Percentiles rank a stretch among this genome's conserved stretches.
Conservation (phyloP, 2,113 vertebrate genomes). For the Macheiramphus alcinus region DNA sequence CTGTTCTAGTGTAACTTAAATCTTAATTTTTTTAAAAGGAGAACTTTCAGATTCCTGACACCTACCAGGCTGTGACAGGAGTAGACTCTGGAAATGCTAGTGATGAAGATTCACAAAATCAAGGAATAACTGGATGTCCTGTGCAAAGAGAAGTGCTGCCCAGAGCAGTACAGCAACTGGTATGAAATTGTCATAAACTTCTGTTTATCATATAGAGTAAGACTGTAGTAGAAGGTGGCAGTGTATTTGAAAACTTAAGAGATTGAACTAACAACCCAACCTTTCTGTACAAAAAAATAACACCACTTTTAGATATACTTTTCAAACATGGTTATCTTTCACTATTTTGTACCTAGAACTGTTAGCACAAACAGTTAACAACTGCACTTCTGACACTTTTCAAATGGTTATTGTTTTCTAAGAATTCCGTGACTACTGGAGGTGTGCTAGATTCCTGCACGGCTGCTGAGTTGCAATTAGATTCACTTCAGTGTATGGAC, state of each 20-base stretch:
- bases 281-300: not conserved
- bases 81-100: constrained; percentile 81
- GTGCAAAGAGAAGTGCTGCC: constrained; percentile 55
- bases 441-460: not conserved
- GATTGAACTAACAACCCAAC: not conserved
- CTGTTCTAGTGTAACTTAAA: not conserved
- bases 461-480: constrained; percentile 14
- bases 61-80: constrained; percentile 73
- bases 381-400: not conserved
- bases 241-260: not conserved
- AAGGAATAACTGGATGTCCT: constrained; percentile 52
- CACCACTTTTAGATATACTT: not conserved
- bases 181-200: constrained; percentile 21
- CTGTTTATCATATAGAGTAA: not conserved
- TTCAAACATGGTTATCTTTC: not conserved
- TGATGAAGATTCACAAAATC: constrained; percentile 77
- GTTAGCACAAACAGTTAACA: not conserved
- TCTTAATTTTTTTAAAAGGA: constrained; percentile 43
- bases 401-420: not conserved
- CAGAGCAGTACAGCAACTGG: constrained; percentile 68
- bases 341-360: not conserved
- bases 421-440: constrained; percentile 66
- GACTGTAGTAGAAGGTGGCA: not conserved
- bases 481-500: constrained; percentile 49
- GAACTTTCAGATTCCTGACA: constrained; percentile 71